Evolutionary conservation across 2,113 vertebrate species (phyloP).

Genomic region (Chaetura pelagica): DNA sequence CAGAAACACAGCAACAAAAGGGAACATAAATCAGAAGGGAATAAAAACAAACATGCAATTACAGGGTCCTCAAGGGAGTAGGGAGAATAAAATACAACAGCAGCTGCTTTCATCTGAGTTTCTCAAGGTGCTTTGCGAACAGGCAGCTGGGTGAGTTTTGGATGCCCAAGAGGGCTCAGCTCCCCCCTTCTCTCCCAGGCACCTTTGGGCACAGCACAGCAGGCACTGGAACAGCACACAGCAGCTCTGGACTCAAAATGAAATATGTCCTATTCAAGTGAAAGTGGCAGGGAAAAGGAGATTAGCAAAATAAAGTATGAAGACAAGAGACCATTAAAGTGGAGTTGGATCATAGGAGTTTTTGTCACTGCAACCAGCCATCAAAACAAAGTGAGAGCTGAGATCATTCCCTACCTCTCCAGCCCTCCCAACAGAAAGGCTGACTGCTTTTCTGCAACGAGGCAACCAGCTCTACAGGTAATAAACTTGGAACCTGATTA

Average conservation of each 20-base stretch:
- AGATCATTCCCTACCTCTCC: neutral
- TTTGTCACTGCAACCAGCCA: neutral
- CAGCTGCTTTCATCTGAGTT: neutral
- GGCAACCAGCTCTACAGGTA: neutral
- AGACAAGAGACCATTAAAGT: neutral
- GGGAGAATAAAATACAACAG: neutral
- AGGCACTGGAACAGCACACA: neutral
- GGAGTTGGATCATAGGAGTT: neutral
- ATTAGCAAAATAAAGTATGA: neutral
- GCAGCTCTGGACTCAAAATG: neutral
- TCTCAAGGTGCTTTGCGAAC: neutral
- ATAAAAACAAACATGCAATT: neutral
- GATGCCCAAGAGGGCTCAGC: neutral
- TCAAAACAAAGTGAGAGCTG: neutral
- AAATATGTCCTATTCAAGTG: neutral
- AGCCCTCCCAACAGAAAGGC: neutral
- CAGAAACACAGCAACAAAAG: slow-evolving; percentile 29
- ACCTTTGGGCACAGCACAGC: neutral
- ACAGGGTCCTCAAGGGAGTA: neutral
- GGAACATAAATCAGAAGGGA: slow-evolving; percentile 37
- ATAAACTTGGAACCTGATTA: neutral
- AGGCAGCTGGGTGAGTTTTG: neutral
- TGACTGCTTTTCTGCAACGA: neutral
- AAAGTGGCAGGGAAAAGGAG: neutral
- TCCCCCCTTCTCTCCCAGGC: neutral